phyloP scores from a whole-genome alignment of 2,888 invertebrate species.

The Halictus quadricinctus region DNA sequence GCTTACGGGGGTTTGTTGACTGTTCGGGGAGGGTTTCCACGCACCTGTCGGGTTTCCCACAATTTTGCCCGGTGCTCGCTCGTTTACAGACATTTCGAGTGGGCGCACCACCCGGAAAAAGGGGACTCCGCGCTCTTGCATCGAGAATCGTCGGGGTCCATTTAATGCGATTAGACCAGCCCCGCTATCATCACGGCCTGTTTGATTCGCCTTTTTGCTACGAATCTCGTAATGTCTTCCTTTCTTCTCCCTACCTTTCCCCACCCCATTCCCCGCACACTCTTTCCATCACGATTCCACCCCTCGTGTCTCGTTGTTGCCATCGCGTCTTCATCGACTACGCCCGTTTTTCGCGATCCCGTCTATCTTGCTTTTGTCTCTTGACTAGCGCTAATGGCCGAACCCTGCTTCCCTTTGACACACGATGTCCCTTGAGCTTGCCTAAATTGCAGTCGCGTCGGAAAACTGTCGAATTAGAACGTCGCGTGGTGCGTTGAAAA shows the following conservation, averaged over 20 bases:
- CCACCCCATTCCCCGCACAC: neutral
- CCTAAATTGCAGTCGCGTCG: neutral
- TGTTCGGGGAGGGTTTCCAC: slow-evolving; percentile 54
- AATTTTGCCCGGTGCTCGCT: slow-evolving; percentile 63
- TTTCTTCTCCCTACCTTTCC: slow-evolving; percentile 36
- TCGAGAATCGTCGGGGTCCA: slow-evolving; percentile 65
- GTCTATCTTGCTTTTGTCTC: slow-evolving; percentile 29
- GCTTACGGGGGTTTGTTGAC: slow-evolving; percentile 59
- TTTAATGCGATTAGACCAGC: slow-evolving; percentile 70
- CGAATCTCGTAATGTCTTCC: slow-evolving; percentile 59
- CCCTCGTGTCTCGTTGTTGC: slow-evolving; percentile 3
- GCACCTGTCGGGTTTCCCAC: slow-evolving; percentile 72
- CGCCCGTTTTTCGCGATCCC: neutral
- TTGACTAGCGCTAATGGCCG: slow-evolving; percentile 49
- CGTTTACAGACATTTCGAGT: slow-evolving; percentile 67
- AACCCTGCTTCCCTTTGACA: slow-evolving; percentile 13
- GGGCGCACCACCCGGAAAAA: slow-evolving; percentile 41
- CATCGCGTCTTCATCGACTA: neutral
- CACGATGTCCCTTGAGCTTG: neutral
- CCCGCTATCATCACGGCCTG: slow-evolving; percentile 66
- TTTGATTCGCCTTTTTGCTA: slow-evolving; percentile 69
- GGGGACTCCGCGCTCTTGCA: slow-evolving; percentile 29
- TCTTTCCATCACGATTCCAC: neutral
- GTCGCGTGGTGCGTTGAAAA: no score
- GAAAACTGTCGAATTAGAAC: neutral